phyloP scores from a whole-genome alignment of 2,888 invertebrate species.

The Diarsia mendica region DNA sequence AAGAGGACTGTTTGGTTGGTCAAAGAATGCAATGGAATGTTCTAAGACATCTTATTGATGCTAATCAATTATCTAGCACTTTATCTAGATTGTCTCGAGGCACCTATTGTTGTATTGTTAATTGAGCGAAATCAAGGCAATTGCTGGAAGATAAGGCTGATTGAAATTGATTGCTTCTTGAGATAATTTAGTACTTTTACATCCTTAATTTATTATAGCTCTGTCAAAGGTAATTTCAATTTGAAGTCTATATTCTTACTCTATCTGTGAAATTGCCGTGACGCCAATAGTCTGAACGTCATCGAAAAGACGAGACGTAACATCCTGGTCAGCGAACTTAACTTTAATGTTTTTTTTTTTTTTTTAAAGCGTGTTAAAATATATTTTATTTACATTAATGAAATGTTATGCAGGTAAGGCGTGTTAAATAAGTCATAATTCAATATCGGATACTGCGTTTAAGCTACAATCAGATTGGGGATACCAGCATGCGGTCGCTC shows the following conservation, averaged over 20 bases:
- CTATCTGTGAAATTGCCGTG: neutral
- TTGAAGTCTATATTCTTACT: slow-evolving; percentile 1
- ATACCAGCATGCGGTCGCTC: slow-evolving; percentile 36
- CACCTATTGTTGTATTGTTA: slow-evolving; percentile 43
- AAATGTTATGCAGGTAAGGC: neutral
- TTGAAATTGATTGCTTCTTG: slow-evolving; percentile 30
- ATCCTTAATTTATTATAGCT: slow-evolving; percentile 8
- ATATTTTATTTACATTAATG: neutral
- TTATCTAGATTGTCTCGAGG: slow-evolving; percentile 31
- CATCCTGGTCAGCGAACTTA: neutral
- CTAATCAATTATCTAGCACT: slow-evolving; percentile 34
- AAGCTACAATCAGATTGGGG: slow-evolving; percentile 26
- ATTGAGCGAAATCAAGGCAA: slow-evolving; percentile 50
- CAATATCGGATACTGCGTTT: slow-evolving; percentile 17
- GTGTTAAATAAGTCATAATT: slow-evolving; percentile 15
- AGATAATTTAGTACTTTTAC: slow-evolving; percentile 33
- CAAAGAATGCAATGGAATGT: slow-evolving; percentile 11
- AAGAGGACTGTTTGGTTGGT: neutral
- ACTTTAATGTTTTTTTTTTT: too few relatives aligned
- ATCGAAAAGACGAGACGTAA: neutral
- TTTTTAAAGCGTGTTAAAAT: neutral
- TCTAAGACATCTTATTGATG: slow-evolving; percentile 14
- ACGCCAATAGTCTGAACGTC: neutral
- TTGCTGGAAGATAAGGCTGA: slow-evolving; percentile 26
- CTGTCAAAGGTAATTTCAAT: neutral